Evolutionary conservation across 2,797 vertebrate species (phyloP).

Genomic region (Odontamblyopus rebecca): DNA sequence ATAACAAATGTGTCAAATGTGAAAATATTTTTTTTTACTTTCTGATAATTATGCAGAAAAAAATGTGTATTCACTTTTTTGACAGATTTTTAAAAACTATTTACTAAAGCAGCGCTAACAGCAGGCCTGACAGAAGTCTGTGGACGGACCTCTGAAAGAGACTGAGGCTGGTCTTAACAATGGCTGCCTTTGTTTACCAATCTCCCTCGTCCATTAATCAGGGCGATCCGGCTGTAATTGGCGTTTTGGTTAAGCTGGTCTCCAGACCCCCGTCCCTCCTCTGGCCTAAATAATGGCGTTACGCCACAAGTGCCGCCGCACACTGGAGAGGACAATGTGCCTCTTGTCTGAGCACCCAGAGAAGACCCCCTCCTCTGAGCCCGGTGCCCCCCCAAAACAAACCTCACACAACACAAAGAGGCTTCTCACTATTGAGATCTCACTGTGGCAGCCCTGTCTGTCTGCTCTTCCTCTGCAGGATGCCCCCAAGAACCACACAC

Average conservation of each 20-base stretch:
- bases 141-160: constrained; percentile 58
- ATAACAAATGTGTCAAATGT: neutral
- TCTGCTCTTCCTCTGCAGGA: constrained; percentile 32
- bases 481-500: constrained; percentile 18
- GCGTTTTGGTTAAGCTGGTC: constrained; percentile 89
- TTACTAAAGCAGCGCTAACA: constrained; percentile 43
- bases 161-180: constrained; percentile 60
- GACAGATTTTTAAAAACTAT: constrained; percentile 4
- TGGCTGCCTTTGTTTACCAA: constrained; percentile 75
- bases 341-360: constrained; percentile 72
- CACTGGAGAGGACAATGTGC: constrained; percentile 76
- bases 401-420: constrained; percentile 77
- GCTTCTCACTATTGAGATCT: constrained; percentile 79
- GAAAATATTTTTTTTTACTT: neutral
- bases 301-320: constrained; percentile 77
- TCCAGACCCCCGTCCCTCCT: constrained; percentile 80
- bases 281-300: constrained; percentile 79
- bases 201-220: constrained; percentile 77
- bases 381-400: constrained; percentile 70
- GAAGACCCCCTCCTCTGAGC: constrained; percentile 63
- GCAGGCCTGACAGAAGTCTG: constrained; percentile 33
- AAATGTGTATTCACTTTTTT: neutral
- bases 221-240: constrained; percentile 84
- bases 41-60: neutral
- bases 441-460: constrained; percentile 71